phyloP scores from a whole-genome alignment of 2,113 vertebrate genomes.

The Seriola aureovittata region DNA sequence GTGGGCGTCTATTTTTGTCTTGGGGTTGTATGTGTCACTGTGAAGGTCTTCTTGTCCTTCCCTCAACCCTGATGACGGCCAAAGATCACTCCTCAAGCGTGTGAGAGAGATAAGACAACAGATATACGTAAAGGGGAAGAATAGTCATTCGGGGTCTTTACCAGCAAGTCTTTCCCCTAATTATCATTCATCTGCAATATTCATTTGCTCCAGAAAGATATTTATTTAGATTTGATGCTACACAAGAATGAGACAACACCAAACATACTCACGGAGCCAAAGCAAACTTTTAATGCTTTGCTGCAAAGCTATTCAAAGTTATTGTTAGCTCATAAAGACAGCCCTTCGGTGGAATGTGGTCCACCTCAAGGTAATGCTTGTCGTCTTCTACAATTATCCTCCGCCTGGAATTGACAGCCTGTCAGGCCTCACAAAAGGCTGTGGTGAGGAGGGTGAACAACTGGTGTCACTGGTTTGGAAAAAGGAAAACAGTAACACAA shows the following conservation, averaged over 20 bases:
- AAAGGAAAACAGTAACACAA: constrained; percentile 77
- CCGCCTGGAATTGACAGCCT: constrained; percentile 64
- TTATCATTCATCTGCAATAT: constrained; percentile 28
- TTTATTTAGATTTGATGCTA: constrained; percentile 9
- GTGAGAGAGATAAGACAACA: constrained; percentile 30
- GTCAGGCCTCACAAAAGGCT: constrained; percentile 73
- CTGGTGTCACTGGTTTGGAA: constrained; percentile 78
- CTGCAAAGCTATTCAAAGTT: constrained; percentile 52
- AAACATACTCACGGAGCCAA: not conserved
- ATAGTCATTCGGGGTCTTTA: constrained; percentile 5
- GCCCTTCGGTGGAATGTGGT: constrained; percentile 53
- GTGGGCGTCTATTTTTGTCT: constrained; percentile 63
- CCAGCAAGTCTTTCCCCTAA: constrained; percentile 10
- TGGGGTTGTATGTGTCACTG: constrained; percentile 48
- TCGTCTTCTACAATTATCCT: constrained; percentile 60
- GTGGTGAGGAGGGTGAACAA: constrained; percentile 75
- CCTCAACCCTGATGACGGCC: constrained; percentile 48
- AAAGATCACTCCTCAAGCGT: constrained; percentile 37
- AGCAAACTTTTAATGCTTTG: constrained; percentile 28
- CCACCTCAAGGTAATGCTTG: constrained; percentile 65
- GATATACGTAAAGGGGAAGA: not conserved
- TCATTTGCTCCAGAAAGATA: not conserved
- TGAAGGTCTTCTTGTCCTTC: constrained; percentile 67
- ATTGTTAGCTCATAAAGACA: constrained; percentile 56
- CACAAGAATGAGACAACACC: not conserved